phyloP scores from a whole-genome alignment of 2,797 vertebrate species.

The Sebastes diploproa region DNA sequence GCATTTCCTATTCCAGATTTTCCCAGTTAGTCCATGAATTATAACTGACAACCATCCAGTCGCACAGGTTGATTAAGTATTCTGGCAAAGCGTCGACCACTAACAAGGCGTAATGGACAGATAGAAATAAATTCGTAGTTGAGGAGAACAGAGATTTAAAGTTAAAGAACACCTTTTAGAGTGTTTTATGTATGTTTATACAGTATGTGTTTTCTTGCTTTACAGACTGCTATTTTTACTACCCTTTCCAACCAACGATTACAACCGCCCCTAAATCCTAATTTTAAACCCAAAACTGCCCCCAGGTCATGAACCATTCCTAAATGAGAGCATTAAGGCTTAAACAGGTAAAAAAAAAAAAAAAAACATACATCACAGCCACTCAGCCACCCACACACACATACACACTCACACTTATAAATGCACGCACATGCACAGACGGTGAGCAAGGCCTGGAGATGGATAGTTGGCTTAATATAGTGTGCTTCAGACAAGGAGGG shows the following conservation, averaged over 20 bases:
- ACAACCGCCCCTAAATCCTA: not conserved
- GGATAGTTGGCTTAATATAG: constrained; percentile 61
- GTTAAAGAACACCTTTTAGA: not conserved
- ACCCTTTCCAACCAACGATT: not conserved
- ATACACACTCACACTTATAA: not conserved
- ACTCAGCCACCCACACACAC: constrained; percentile 11
- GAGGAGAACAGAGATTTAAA: not conserved
- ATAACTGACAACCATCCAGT: not conserved
- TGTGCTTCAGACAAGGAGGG: constrained; percentile 55
- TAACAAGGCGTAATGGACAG: not conserved
- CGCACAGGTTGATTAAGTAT: not conserved
- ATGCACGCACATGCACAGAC: constrained; percentile 18
- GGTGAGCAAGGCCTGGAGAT: constrained; percentile 43
- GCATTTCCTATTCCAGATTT: not conserved
- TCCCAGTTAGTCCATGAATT: not conserved
- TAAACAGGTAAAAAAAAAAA: constrained; percentile 8
- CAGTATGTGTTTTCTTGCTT: not conserved
- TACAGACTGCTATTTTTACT: not conserved
- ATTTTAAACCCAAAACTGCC: not conserved
- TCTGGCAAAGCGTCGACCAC: not conserved
- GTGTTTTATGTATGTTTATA: not conserved
- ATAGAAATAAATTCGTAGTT: not conserved
- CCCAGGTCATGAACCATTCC: not conserved
- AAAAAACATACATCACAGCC: not conserved
- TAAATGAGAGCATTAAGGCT: constrained; percentile 11